Evolutionary conservation across 2,888 invertebrate species (phyloP).

Genomic region (Tanytarsus gracilentus): DNA sequence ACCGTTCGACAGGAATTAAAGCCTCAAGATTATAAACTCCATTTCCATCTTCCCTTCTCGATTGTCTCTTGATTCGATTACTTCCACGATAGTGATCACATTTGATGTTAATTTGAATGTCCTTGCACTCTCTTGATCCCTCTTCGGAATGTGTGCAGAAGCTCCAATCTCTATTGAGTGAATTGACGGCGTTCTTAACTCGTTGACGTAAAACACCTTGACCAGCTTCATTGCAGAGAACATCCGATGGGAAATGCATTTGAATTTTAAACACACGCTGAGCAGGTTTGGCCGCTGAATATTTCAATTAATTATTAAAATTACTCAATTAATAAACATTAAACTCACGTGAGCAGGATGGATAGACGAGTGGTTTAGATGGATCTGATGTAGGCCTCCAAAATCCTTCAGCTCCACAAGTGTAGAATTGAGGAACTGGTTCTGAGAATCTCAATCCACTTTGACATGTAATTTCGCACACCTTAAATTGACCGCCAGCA

Average conservation of each 20-base stretch:
- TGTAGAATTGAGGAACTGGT: conserved; percentile 91
- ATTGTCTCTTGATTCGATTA: conserved; percentile 57
- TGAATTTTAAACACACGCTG: conserved; percentile 88
- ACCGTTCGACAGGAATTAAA: conserved; percentile 77
- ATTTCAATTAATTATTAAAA: conserved; percentile 31
- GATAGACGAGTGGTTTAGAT: conserved; percentile 71
- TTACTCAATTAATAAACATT: not conserved
- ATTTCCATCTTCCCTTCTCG: conserved; percentile 42
- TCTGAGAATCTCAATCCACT: conserved; percentile 83
- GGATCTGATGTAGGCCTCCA: conserved; percentile 87
- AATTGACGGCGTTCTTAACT: conserved; percentile 79
- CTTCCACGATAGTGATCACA: conserved; percentile 65
- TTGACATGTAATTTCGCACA: conserved; percentile 85
- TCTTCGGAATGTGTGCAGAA: conserved; percentile 87
- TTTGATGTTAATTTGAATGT: conserved; percentile 81
- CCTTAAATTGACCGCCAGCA: conserved; percentile 89
- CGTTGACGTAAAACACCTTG: conserved; percentile 84
- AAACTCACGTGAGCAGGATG: conserved; percentile 77
- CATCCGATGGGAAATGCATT: conserved; percentile 94
- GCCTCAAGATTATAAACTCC: conserved; percentile 76
- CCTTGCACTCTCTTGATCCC: conserved; percentile 77
- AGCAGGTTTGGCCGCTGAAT: conserved; percentile 73
- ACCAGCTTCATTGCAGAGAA: conserved; percentile 90
- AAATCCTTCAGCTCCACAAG: conserved; percentile 95
- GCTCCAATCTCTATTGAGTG: conserved; percentile 91